These are phyloP conservation scores for Bombus superbus DNA, from an alignment of 1,140 invertebrate species.

Conservation along the genomic window DNA sequence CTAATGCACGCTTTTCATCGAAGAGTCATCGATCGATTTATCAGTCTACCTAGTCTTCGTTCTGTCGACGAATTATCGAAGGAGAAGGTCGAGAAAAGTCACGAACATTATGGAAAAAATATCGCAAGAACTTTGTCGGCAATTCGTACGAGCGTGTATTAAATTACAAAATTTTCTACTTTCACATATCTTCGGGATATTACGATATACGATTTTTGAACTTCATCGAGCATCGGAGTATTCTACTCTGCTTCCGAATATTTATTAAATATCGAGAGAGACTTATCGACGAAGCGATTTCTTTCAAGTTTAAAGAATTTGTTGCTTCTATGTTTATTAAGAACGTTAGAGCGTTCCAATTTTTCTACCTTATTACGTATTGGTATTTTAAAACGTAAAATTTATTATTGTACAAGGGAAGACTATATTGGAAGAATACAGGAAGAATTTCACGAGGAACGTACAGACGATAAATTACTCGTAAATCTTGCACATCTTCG, in stretches of 20 bases:
- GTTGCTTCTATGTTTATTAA: neutral
- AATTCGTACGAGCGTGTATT: neutral
- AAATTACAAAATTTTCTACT: neutral
- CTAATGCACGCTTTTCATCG: neutral
- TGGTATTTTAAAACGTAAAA: neutral
- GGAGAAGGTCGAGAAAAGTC: neutral
- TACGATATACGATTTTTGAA: neutral
- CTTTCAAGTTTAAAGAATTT: neutral
- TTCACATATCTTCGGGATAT: neutral
- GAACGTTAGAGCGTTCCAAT: too few species aligned
- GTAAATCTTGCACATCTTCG: too few species aligned
- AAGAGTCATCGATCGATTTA: neutral
- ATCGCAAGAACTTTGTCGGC: neutral
- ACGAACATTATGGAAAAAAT: neutral
- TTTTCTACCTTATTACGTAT: neutral
- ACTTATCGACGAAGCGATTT: too few species aligned
- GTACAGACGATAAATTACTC: neutral
- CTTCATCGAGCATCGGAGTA: neutral
- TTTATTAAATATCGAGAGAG: neutral
- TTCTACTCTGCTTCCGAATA: neutral
- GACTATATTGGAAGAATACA: neutral
- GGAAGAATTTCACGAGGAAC: neutral
- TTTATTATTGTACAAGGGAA: neutral
- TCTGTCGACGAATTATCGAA: too few species aligned
- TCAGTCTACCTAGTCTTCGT: neutral